A percentile compares a stretch with the other conserved stretches of the same genome.
phyloP scores from a whole-genome alignment of 1,140 invertebrate species.

The Muscidifurax raptorellus region DNA sequence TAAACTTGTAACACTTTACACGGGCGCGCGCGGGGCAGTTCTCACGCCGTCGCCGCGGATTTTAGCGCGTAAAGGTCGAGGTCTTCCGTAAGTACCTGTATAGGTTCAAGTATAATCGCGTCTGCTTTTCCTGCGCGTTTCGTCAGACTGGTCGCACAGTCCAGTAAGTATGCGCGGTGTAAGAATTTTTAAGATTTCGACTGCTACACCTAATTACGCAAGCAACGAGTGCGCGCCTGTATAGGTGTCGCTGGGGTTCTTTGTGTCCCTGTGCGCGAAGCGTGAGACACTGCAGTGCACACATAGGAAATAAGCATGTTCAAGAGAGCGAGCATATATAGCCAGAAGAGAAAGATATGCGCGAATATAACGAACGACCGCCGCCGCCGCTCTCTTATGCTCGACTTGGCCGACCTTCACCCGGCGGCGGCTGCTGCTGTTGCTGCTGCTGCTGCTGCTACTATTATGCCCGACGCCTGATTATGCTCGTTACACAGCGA shows the following conservation, averaged over 20 bases:
- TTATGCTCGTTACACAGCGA: conserved; percentile 61
- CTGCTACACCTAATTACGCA: no score
- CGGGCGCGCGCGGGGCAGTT: not conserved
- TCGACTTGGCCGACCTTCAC: conserved; percentile 64
- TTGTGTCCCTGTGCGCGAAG: not conserved
- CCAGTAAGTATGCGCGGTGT: no score
- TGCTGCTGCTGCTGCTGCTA: conserved; percentile 37
- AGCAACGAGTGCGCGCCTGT: no score
- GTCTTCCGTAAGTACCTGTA: no score
- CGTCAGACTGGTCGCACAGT: no score
- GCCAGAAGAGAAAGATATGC: not conserved
- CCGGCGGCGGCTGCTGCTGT: conserved; percentile 46
- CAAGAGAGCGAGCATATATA: no score
- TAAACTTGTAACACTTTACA: conserved; percentile 36
- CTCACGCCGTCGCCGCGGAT: conserved; percentile 28
- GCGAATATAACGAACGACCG: conserved; percentile 24
- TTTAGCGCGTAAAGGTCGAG: conserved; percentile 42
- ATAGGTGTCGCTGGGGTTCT: not conserved
- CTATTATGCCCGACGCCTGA: conserved; percentile 60
- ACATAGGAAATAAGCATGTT: not conserved
- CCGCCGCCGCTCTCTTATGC: conserved; percentile 57
- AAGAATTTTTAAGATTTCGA: no score
- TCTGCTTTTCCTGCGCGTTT: not conserved
- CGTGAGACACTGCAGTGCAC: not conserved
- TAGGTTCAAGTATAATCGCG: no score